A percentile compares a stretch with the other conserved stretches of the same genome.
Conservation (phyloP, 2,797 vertebrate genomes). For the Sebastes wilsoni region DNA sequence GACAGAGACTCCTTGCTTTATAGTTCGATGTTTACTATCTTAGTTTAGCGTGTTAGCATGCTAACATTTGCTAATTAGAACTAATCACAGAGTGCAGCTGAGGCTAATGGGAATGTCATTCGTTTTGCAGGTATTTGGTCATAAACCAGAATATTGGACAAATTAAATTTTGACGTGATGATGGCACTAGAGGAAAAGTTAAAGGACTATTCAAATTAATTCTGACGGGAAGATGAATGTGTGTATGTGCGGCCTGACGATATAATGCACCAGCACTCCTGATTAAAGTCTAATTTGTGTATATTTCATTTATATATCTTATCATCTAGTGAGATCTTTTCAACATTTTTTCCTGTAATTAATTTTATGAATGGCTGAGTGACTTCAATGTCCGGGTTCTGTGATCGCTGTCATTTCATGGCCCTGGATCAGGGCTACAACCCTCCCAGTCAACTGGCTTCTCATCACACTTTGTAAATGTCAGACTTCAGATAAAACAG, state of each 20-base stretch:
- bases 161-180: background rate
- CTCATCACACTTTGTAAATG: background rate
- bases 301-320: background rate
- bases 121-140: background rate
- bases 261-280: background rate
- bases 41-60: background rate
- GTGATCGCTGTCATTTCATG: background rate
- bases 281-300: background rate
- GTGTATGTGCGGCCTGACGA: background rate
- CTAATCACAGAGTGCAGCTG: background rate
- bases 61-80: background rate
- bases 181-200: background rate
- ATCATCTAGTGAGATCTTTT: background rate
- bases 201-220: background rate
- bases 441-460: background rate
- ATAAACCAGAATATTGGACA: background rate
- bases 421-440: background rate
- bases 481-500: background rate
- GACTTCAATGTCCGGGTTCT: background rate
- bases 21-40: background rate
- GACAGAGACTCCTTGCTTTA: too few species aligned
- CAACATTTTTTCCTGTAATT: background rate
- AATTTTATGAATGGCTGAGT: background rate
- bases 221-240: background rate
- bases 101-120: background rate